Conservation (phyloP, 2,113 vertebrate species). For the Anser cygnoides region DNA sequence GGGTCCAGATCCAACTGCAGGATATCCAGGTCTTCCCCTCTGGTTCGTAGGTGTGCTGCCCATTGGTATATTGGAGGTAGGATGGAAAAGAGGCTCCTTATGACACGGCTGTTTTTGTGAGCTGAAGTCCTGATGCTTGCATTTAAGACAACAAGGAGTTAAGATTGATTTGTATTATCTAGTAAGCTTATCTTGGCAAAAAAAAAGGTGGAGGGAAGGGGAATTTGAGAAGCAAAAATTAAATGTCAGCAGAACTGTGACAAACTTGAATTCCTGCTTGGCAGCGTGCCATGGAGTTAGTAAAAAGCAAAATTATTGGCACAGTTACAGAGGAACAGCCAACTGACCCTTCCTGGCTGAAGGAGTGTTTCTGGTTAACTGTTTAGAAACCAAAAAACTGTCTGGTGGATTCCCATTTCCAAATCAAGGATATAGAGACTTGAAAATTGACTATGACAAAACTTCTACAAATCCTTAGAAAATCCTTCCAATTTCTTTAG, state of each 20-base stretch:
- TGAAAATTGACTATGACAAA: neutral
- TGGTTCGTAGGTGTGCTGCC: neutral
- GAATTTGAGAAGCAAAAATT: slow-evolving; percentile 48
- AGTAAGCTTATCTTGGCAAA: slow-evolving; percentile 35
- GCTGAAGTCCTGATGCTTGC: neutral
- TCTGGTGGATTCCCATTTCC: neutral
- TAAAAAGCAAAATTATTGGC: slow-evolving; percentile 46
- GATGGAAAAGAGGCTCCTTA: neutral
- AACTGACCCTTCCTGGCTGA: slow-evolving; percentile 37
- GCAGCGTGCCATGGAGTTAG: slow-evolving; percentile 38
- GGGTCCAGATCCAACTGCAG: neutral
- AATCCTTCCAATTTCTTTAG: neutral
- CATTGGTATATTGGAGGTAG: neutral
- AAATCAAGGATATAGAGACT: neutral
- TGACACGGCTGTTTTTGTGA: neutral
- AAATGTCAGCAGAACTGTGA: slow-evolving; percentile 56
- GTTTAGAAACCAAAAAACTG: neutral
- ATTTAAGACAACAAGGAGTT: slow-evolving; percentile 18
- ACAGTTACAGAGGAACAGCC: neutral
- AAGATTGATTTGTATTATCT: neutral
- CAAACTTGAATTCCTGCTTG: slow-evolving; percentile 40
- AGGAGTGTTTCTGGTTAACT: slow-evolving; percentile 33
- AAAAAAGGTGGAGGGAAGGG: slow-evolving; percentile 5
- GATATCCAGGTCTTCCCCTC: neutral
- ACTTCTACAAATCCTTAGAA: neutral